Base-by-base conservation (phyloP, 2,797 vertebrate species). In the Acanthopagrus latus region DNA sequence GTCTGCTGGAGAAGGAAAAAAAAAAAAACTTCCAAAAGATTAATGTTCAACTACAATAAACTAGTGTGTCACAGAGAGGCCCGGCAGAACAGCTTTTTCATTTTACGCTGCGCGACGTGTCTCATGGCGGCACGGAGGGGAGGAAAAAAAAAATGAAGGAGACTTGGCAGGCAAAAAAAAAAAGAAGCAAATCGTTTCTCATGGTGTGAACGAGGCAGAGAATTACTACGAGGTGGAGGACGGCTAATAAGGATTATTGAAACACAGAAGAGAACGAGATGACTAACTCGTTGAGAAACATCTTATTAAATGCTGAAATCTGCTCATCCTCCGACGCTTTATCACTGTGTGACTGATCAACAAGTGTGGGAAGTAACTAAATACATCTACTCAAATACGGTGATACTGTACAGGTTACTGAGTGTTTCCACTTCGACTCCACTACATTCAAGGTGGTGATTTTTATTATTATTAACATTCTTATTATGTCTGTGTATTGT, bases 1-100 rank as follows among this genome's bases (percentile, higher is more conserved):
- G 4, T 46, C 41, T 20, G 80, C 69, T 69, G 63, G 76, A 72
- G 77, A 27, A 68, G n/a, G n/a, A n/a, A n/a, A n/a, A n/a, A n/a
- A n/a, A n/a, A n/a, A n/a, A 83, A 75, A 33, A 33, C 29, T 71
- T 46, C 65, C 23, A 44, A 58, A 48, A 81, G 88, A 92, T 91
- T 91, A 89, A 92, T 92, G 87, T 88, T 92, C 88, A 90, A 92
- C 88, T 63, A 67, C 84, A 87, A 86, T 86, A 92, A 84, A 89
- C 71, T 13, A 47, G 55, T 20, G 73, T 68, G 85, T 86, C 81
- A 77, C 29, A 65, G 83, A 76, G 74, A 1, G 62, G 67, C 17
- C 71, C 25, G 74, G 60, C 64, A 76, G 64, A 73, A 55, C 75
- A 16, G 60, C 2, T 51, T 64, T 64, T 55, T 11, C 76, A 63